These are phyloP conservation scores for Taenaris catops DNA, from an alignment of 2,888 invertebrate species.

Conservation along the genomic window DNA sequence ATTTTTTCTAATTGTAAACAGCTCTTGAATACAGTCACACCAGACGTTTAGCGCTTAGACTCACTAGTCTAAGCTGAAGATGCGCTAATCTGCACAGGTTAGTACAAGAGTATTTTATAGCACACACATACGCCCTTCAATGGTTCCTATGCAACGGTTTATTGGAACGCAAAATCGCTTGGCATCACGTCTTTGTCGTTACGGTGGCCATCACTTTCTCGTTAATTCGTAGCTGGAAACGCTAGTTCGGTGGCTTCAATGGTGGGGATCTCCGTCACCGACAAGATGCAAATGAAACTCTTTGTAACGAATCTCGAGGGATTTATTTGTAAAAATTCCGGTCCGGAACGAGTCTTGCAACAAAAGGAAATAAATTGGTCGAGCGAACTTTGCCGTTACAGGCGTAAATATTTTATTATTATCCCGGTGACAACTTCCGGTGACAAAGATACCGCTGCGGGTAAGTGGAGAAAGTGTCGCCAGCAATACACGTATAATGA, in stretches of 20 bases:
- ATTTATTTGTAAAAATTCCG: slow-evolving; percentile 65
- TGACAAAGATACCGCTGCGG: slow-evolving; percentile 6
- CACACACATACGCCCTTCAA: no score
- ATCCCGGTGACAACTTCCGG: slow-evolving; percentile 7
- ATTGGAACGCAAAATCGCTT: no score
- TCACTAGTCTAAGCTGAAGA: no score
- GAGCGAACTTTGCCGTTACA: slow-evolving; percentile 35
- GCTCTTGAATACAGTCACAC: no score
- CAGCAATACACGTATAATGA: neutral
- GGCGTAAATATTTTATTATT: slow-evolving; percentile 33
- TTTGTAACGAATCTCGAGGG: slow-evolving; percentile 71
- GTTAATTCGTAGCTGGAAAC: no score
- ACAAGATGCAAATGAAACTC: slow-evolving; percentile 69
- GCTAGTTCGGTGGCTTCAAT: slow-evolving; percentile 32
- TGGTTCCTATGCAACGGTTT: no score
- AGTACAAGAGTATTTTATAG: no score
- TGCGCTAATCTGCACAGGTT: no score
- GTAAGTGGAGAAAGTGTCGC: slow-evolving; percentile 2
- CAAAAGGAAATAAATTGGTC: slow-evolving; percentile 59
- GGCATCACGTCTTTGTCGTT: no score
- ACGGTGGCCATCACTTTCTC: no score
- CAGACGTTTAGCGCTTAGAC: no score
- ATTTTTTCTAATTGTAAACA: no score
- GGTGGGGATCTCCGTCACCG: slow-evolving; percentile 40
- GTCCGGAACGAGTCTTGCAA: slow-evolving; percentile 43